A percentile compares a stretch with the other conserved stretches of the same genome.
Evolutionary conservation across 2,888 invertebrate species (phyloP).

Genomic region (Eilema caniola): DNA sequence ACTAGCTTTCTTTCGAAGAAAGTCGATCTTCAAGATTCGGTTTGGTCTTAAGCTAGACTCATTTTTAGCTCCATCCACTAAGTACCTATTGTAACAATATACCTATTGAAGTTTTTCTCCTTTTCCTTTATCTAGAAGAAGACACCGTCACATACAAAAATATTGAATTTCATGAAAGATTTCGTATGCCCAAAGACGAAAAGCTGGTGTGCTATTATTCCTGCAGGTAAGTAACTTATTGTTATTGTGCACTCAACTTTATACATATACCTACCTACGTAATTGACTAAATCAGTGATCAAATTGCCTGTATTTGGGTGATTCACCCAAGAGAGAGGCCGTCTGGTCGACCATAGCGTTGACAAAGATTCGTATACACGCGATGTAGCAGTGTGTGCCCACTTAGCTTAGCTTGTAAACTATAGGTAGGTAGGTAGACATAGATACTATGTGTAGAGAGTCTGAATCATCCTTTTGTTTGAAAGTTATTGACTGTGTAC

Average conservation of each 20-base stretch:
- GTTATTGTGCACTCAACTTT: constrained; percentile 15
- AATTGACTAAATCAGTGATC: constrained; percentile 17
- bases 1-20: no score
- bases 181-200: constrained; percentile 97
- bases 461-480: constrained; percentile 14
- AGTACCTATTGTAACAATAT: not conserved
- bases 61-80: not conserved
- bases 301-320: constrained; percentile 16
- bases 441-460: not conserved
- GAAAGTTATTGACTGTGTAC: not conserved
- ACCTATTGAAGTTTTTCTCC: not conserved
- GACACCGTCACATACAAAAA: constrained; percentile 93
- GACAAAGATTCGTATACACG: constrained; percentile 21
- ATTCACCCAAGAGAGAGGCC: constrained; percentile 14
- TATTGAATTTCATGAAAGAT: constrained; percentile 94
- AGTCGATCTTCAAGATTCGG: no score
- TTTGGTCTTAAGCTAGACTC: no score
- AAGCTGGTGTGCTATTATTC: constrained; percentile 98
- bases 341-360: constrained; percentile 11
- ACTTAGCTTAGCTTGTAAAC: not conserved
- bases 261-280: not conserved
- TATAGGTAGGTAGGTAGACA: no score
- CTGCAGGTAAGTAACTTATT: constrained; percentile 91
- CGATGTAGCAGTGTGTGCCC: constrained; percentile 9
- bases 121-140: constrained; percentile 88